phyloP scores from a whole-genome alignment of 2,888 invertebrate genomes.

The Amblyteles armatorius region DNA sequence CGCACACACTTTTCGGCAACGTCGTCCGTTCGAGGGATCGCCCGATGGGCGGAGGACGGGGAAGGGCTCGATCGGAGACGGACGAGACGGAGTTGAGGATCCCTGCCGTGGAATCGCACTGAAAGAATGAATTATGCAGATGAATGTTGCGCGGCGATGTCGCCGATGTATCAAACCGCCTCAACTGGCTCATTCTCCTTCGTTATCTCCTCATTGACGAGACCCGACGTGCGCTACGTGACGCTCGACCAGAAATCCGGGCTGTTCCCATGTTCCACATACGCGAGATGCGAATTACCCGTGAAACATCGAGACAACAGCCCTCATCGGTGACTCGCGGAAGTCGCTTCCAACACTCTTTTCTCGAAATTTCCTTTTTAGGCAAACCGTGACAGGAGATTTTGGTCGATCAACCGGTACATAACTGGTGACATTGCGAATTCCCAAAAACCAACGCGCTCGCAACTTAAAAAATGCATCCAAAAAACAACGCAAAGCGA shows the following conservation, averaged over 20 bases:
- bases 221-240: slow-evolving; percentile 81
- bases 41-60: not conserved
- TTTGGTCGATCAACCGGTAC: not conserved
- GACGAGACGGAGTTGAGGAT: slow-evolving; percentile 74
- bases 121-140: slow-evolving; percentile 84
- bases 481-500: not conserved
- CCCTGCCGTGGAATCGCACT: slow-evolving; percentile 80
- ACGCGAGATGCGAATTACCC: slow-evolving; percentile 65
- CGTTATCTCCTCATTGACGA: slow-evolving; percentile 84
- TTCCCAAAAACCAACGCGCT: no score
- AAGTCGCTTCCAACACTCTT: not conserved
- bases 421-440: no score
- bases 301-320: slow-evolving; percentile 22
- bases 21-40: slow-evolving; percentile 39
- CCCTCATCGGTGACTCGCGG: not conserved
- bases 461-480: no score
- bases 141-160: slow-evolving; percentile 83
- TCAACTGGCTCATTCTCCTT: slow-evolving; percentile 84
- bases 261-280: slow-evolving; percentile 83
- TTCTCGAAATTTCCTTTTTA: not conserved
- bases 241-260: slow-evolving; percentile 83
- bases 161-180: slow-evolving; percentile 83
- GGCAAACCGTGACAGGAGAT: not conserved
- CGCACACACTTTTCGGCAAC: not conserved
- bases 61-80: not conserved